A percentile compares a stretch with the other conserved stretches of the same genome.
These are phyloP conservation scores for Thamnophis elegans DNA, from an alignment of 2,797 vertebrate genomes.

Conservation along the genomic window DNA sequence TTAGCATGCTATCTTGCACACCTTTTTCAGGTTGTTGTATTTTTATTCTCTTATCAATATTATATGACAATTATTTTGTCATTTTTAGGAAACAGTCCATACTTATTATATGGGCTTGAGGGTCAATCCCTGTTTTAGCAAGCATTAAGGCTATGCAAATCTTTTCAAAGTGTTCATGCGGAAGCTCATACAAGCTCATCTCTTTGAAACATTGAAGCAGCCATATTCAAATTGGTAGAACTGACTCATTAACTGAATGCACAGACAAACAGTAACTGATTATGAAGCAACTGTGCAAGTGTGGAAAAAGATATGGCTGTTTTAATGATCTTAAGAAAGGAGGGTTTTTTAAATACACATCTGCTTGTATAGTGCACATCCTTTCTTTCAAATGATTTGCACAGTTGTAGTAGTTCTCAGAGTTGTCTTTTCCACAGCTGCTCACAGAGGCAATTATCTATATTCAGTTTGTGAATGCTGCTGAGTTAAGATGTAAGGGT, in stretches of 20 bases:
- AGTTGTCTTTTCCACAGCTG: not conserved
- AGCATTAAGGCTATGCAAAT: not conserved
- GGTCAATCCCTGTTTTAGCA: not conserved
- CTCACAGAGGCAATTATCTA: not conserved
- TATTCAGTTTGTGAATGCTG: not conserved
- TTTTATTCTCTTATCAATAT: not conserved
- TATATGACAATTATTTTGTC: not conserved
- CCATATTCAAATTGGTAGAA: not conserved
- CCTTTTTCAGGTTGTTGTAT: not conserved
- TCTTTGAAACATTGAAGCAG: not conserved
- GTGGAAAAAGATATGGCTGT: not conserved
- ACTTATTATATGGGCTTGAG: not conserved
- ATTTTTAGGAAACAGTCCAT: not conserved
- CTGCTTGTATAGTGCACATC: not conserved
- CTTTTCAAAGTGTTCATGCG: not conserved
- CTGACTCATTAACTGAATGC: not conserved
- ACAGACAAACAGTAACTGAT: not conserved
- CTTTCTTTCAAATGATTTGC: not conserved
- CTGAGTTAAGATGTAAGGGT: not conserved
- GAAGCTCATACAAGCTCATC: not conserved
- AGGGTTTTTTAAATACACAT: not conserved
- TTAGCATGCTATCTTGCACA: not conserved
- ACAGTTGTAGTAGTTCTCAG: not conserved
- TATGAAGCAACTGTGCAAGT: not conserved
- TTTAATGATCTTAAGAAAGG: not conserved